These are phyloP conservation scores for Proterorhinus semilunaris DNA, from an alignment of 2,113 vertebrate genomes.

Conservation along the genomic window DNA sequence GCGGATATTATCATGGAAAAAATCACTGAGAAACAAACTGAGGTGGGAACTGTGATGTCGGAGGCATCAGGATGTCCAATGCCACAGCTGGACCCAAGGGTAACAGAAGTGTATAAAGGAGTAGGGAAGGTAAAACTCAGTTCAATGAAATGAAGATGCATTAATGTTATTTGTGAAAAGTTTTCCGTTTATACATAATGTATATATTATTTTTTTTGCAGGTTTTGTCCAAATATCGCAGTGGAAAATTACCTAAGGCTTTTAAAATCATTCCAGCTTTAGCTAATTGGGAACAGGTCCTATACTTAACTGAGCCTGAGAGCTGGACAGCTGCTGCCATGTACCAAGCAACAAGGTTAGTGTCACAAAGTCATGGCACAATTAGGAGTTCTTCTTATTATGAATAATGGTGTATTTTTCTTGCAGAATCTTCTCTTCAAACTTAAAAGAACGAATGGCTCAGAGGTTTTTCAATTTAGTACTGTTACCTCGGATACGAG, in stretches of 20 bases:
- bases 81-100: slow-evolving; percentile 87
- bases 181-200: too few relatives aligned
- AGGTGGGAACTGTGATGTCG: slow-evolving; percentile 89
- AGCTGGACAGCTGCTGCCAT: slow-evolving; percentile 93
- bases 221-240: slow-evolving; percentile 93
- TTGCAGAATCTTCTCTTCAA: slow-evolving; percentile 92
- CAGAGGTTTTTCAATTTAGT: slow-evolving; percentile 97
- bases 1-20: slow-evolving; percentile 98
- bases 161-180: too few relatives aligned
- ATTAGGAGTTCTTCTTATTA: too few relatives aligned
- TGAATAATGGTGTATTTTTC: background rate
- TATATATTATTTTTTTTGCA: slow-evolving; percentile 44
- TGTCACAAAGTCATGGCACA: too few relatives aligned
- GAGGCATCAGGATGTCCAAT: slow-evolving; percentile 84
- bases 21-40: slow-evolving; percentile 96
- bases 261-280: slow-evolving; percentile 97
- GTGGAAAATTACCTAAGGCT: slow-evolving; percentile 94
- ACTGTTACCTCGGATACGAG: slow-evolving; percentile 87
- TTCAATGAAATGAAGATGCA: background rate
- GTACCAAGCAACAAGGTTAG: slow-evolving; percentile 95
- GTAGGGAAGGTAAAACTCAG: slow-evolving; percentile 83
- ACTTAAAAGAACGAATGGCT: slow-evolving; percentile 95
- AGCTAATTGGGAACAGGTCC: slow-evolving; percentile 97
- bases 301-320: slow-evolving; percentile 94
- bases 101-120: slow-evolving; percentile 90